Evolutionary conservation across 1,140 invertebrate species (phyloP), one percentile per base, ranked within the genome.

Genomic region (Drosophila sproati): DNA sequence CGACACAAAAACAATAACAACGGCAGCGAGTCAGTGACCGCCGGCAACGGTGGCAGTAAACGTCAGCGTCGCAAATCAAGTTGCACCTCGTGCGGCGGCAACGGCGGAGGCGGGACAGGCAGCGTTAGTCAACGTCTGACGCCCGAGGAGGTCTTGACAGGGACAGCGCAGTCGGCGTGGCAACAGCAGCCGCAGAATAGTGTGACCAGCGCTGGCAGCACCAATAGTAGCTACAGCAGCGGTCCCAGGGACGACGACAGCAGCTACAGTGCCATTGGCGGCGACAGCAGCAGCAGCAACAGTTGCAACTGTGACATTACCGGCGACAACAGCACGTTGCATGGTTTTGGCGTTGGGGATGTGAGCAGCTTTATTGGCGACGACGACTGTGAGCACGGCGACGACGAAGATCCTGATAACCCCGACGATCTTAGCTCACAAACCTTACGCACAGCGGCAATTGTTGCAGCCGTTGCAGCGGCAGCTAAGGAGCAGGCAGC

Each of bases 221-320:
- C 86, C 34, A 90, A 86, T 12, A 90, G 81, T 48, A 90, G 86
- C 39, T 79, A 64, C 3, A 89, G 86, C 66, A 85, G 80, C 78
- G 83, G 80, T 2, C 81, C 57, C 10, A 73, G 69, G 3, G 86
- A 86, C 86, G 83, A 82, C 31, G 78, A 81, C 2, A 91, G 82
- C 74, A 82, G 80, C 45, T 88, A 88, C 51, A 88, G 83, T 37
- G 85, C 83, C 8, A 52, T 88, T 5, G 82, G 85, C 3, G 80
- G 82, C 51, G 87, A 91, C 56, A 91, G 91, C 56, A 91, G 90
- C 57, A 91, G 91, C 78, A 91, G 90, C 61, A 92, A 91, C 37
- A 91, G 90, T 56, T 91, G 91, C 67, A 91, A 91, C 60, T 91
- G 90, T 55, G 90, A 91, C 51, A 90, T 91, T n/a, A 91, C 91